Evolutionary conservation across 2,113 vertebrate genomes (phyloP).

Genomic region (Lophotis ruficrista): DNA sequence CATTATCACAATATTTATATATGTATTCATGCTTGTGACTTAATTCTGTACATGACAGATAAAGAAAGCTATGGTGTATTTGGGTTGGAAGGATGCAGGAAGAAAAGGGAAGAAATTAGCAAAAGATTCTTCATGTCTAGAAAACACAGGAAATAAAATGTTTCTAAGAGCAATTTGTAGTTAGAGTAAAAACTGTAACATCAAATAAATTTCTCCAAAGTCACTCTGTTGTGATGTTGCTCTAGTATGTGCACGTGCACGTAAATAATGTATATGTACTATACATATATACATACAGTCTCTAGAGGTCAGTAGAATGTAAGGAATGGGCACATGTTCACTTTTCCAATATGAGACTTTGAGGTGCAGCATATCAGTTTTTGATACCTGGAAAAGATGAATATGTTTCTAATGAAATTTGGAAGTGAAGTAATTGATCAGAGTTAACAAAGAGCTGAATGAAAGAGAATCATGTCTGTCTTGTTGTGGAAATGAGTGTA

Average conservation of each 20-base stretch:
- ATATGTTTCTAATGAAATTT: conserved; percentile 61
- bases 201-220: neutral
- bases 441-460: conserved; percentile 66
- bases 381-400: conserved; percentile 53
- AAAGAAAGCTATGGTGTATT: neutral
- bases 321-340: conserved; percentile 74
- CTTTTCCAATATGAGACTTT: neutral
- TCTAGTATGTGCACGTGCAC: neutral
- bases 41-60: neutral
- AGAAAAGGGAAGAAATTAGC: neutral
- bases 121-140: neutral
- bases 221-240: neutral
- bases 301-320: conserved; percentile 86
- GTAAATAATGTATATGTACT: conserved; percentile 43
- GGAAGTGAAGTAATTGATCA: conserved; percentile 73
- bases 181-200: neutral
- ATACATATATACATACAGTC: conserved; percentile 69
- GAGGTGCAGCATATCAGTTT: conserved; percentile 23
- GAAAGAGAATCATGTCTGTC: conserved; percentile 58
- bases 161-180: neutral
- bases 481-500: conserved; percentile 70
- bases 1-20: neutral
- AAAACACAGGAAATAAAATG: neutral
- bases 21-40: neutral
- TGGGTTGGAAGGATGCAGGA: neutral